phyloP scores from a whole-genome alignment of 2,113 vertebrate genomes.

The Microcebus lehilahytsara region DNA sequence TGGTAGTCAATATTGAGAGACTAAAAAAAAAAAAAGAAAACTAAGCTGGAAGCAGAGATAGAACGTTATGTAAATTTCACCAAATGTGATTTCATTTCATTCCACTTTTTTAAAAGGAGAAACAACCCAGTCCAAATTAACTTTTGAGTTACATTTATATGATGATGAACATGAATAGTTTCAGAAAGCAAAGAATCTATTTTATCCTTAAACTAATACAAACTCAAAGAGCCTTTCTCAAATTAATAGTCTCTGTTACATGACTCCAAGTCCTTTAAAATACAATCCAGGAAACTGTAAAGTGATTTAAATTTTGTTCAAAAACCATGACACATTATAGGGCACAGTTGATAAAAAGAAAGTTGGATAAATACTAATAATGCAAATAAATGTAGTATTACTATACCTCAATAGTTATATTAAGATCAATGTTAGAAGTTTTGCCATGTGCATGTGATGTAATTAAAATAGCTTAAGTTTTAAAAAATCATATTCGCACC shows the following conservation, averaged over 20 bases:
- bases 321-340: not conserved
- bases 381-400: not conserved
- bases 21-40: not conserved
- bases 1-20: not conserved
- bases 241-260: not conserved
- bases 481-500: not conserved
- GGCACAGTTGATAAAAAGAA: not conserved
- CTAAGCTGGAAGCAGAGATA: not conserved
- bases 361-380: not conserved
- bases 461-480: not conserved
- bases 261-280: not conserved
- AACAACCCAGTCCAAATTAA: not conserved
- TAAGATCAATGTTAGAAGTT: not conserved
- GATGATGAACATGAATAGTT: not conserved
- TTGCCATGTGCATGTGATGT: not conserved
- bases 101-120: not conserved
- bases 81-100: not conserved
- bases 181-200: not conserved
- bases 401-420: not conserved
- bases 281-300: not conserved
- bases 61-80: not conserved
- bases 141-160: not conserved
- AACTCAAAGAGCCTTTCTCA: not conserved
- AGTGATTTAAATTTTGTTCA: not conserved
- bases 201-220: not conserved